phyloP scores from a whole-genome alignment of 2,888 invertebrate species.

The Volucella zonaria region DNA sequence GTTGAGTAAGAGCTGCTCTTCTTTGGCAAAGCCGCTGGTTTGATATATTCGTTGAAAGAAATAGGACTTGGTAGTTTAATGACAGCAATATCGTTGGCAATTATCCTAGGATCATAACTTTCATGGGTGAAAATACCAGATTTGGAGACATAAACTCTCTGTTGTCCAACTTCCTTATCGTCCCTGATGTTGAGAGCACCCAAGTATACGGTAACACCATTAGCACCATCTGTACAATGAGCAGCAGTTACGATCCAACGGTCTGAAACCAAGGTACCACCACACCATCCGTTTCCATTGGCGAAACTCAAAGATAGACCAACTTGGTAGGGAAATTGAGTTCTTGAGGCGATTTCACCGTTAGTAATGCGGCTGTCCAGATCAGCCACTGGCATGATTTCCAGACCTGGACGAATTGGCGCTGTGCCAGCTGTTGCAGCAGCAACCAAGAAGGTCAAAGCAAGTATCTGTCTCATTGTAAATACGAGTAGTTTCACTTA shows the following conservation, averaged over 20 bases:
- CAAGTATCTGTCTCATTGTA: conserved; percentile 73
- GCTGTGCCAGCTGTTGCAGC: conserved; percentile 62
- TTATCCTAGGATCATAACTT: conserved; percentile 61
- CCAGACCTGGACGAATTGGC: conserved; percentile 14
- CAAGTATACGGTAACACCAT: conserved; percentile 74
- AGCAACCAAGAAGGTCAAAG: conserved; percentile 68
- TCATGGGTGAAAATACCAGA: conserved; percentile 74
- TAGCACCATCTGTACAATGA: conserved; percentile 74
- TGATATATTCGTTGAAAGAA: conserved; percentile 77
- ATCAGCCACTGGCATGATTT: conserved; percentile 75
- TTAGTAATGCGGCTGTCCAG: conserved; percentile 74
- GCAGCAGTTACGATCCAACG: conserved; percentile 78
- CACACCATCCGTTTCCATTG: conserved; percentile 75
- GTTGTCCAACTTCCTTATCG: conserved; percentile 72
- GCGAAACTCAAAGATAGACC: conserved; percentile 67
- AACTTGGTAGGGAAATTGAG: conserved; percentile 75
- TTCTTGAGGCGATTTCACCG: conserved; percentile 71
- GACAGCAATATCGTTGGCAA: conserved; percentile 77
- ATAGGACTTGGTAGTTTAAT: conserved; percentile 77
- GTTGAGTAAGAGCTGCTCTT: conserved; percentile 66
- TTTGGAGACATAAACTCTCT: conserved; percentile 67
- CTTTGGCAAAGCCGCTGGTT: conserved; percentile 77
- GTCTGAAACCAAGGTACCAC: conserved; percentile 76
- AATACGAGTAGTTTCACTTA: background rate
- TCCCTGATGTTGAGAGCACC: conserved; percentile 75